Percentiles rank a stretch among this genome's conserved stretches.
phyloP scores from a whole-genome alignment of 64 coral and sea anemone species.

The Montipora foliosa region DNA sequence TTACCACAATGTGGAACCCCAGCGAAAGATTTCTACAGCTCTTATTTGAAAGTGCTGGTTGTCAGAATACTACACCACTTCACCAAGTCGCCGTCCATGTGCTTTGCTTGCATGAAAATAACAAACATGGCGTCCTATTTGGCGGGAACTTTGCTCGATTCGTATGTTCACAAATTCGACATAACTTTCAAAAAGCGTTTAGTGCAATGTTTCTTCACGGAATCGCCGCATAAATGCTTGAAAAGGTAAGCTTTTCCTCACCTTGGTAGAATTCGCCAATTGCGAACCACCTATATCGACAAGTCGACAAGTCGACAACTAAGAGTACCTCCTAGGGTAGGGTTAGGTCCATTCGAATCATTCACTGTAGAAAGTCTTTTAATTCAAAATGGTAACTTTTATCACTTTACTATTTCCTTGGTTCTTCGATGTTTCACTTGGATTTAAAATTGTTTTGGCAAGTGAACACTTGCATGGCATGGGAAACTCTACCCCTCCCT shows the following conservation, averaged over 20 bases:
- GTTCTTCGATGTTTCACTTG: neutral
- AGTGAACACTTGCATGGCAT: neutral
- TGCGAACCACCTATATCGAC: neutral
- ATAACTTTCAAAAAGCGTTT: neutral
- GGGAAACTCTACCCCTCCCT: neutral
- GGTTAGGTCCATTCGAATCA: neutral
- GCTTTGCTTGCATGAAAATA: neutral
- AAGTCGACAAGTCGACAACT: no score
- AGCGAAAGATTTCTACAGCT: neutral
- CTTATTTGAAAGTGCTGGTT: constrained; percentile 10
- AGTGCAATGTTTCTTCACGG: neutral
- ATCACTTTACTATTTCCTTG: neutral
- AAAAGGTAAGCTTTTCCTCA: neutral
- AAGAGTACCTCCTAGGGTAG: neutral
- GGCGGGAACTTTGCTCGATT: constrained; percentile 19
- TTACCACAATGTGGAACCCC: constrained; percentile 9
- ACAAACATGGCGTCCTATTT: constrained; percentile 52
- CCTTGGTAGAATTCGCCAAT: neutral
- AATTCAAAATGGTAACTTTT: neutral
- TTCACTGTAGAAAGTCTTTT: neutral
- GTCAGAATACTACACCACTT: neutral
- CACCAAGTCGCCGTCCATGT: neutral
- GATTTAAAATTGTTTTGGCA: neutral
- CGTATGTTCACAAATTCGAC: neutral
- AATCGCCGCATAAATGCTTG: neutral